Conservation (phyloP, 92 coral and sea anemone species). For the Meandrina meandrites region DNA sequence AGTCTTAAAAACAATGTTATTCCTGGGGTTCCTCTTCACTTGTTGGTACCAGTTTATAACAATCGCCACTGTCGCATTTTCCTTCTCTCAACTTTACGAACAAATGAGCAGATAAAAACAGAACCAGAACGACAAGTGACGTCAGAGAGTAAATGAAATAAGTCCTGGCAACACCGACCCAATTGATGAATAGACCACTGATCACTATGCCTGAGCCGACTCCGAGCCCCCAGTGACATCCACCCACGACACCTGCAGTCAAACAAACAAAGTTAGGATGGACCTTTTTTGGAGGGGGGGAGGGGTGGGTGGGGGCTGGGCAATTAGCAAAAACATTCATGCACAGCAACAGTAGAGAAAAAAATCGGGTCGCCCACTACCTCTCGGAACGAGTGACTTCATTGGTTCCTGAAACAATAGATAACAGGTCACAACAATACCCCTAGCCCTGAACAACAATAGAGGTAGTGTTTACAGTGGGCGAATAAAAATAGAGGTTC, state of each 20-base stretch:
- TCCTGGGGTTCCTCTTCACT: background rate
- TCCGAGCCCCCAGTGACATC: slow-evolving; percentile 44
- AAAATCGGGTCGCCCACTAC: no score
- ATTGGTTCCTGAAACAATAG: no score
- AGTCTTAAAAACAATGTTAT: background rate
- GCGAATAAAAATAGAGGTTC: no score
- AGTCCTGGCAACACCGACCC: slow-evolving; percentile 32
- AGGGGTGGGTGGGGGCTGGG: no score
- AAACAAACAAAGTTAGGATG: background rate
- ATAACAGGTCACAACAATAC: no score
- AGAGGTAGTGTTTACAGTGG: no score
- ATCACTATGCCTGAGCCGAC: slow-evolving; percentile 12
- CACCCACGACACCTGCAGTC: slow-evolving; percentile 25
- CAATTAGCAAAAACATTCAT: no score
- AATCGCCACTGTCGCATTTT: background rate
- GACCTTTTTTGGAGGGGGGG: no score
- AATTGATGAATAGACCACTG: slow-evolving; percentile 32
- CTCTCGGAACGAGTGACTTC: no score
- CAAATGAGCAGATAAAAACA: background rate
- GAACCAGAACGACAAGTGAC: background rate
- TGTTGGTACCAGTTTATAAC: slow-evolving; percentile 3
- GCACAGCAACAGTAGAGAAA: no score
- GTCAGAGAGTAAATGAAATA: slow-evolving; percentile 27
- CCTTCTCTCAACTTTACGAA: background rate
- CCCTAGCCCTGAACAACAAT: no score